Evolutionary conservation across 2,888 invertebrate species (phyloP).

Genomic region (Saturnia pavonia): DNA sequence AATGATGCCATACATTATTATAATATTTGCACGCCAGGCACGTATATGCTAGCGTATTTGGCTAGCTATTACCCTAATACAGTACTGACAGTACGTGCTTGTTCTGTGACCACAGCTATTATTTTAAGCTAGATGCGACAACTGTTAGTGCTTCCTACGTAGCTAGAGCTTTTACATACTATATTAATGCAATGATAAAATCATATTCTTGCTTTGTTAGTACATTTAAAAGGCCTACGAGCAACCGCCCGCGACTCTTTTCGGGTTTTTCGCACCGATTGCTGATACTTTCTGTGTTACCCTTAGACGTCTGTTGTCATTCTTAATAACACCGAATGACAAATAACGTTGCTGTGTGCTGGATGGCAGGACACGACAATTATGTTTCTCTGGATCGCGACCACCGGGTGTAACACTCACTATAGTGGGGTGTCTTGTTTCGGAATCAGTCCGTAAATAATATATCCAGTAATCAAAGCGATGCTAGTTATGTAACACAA

Average conservation of each 20-base stretch:
- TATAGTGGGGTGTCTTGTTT: no score
- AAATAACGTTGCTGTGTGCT: background rate
- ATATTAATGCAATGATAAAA: background rate
- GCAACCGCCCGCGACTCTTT: no score
- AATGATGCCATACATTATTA: no score
- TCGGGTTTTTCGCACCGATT: background rate
- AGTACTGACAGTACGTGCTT: background rate
- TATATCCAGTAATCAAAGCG: no score
- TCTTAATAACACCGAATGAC: background rate
- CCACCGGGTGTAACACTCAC: no score
- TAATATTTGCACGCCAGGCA: no score
- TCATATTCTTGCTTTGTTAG: background rate
- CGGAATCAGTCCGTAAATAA: no score
- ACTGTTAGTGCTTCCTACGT: background rate
- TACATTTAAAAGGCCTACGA: no score
- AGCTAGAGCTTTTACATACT: background rate
- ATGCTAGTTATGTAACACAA: no score
- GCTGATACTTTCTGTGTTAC: background rate
- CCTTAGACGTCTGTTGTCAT: background rate
- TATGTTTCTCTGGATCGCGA: no score
- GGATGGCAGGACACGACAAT: no score
- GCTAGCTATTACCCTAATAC: background rate
- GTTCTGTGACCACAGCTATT: background rate
- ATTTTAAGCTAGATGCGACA: background rate
- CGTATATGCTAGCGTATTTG: no score